Percentiles rank a stretch among this genome's conserved stretches.
Conservation (phyloP, 2,113 vertebrate species). For the Cyrtonyx montezumae region DNA sequence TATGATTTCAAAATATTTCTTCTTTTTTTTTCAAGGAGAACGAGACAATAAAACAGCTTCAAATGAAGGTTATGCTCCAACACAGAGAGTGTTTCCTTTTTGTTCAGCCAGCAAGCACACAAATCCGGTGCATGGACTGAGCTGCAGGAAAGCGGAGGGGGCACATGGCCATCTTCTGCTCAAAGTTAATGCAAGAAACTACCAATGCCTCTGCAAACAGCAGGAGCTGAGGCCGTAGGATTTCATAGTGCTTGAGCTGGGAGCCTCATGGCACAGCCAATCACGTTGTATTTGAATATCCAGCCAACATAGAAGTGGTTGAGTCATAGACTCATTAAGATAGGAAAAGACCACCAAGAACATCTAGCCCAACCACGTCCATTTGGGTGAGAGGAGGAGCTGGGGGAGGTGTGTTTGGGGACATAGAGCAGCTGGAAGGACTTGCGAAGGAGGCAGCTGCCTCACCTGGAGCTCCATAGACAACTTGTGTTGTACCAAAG, state of each 20-base stretch:
- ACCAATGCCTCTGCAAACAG: not conserved
- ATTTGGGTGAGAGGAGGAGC: not conserved
- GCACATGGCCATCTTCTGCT: not conserved
- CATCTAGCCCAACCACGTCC: too few species aligned
- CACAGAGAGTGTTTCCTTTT: not conserved
- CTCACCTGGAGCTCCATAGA: not conserved
- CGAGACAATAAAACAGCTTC: not conserved
- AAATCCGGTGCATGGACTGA: not conserved
- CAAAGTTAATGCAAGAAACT: not conserved
- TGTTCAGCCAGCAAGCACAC: not conserved
- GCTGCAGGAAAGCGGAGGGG: not conserved
- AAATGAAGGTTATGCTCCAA: not conserved
- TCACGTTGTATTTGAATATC: fast-evolving
- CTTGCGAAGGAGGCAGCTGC: not conserved
- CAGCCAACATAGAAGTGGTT: fast-evolving
- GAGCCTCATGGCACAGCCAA: not conserved
- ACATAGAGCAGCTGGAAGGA: not conserved
- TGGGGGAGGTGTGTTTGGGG: not conserved
- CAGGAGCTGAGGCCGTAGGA: too few species aligned
- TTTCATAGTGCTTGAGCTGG: not conserved
- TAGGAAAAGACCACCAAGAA: too few species aligned
- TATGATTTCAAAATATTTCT: not conserved
- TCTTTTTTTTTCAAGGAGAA: constrained; percentile 5
- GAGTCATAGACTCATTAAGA: too few species aligned
- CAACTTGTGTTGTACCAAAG: not conserved